Base-by-base conservation (phyloP, 2,797 vertebrate genomes). In the Macropus fuliginosus region DNA sequence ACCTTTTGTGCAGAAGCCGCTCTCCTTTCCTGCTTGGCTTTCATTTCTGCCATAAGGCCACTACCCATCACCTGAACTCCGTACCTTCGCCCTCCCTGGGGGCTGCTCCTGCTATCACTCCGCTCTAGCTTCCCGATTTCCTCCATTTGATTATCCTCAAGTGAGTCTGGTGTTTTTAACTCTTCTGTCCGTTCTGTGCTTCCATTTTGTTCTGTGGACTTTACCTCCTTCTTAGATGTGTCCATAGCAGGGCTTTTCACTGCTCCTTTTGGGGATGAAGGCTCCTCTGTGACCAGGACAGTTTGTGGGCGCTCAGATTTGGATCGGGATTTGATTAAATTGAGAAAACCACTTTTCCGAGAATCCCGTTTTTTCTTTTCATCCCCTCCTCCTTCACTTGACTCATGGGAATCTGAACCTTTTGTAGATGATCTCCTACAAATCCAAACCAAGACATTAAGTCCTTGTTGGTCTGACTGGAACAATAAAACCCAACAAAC, bases 1-100 rank as follows among this genome's bases (percentile, higher is more conserved):
- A 99, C 99, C 99, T 99, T 99, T 96, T 99, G 98, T 3, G 99
- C 98, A 50, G 97, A 98, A 0, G 99, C 99, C 0, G 99, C 99
- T 98, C 99, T 99, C 97, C 98, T 99, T 98, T 99, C 99, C 93
- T 99, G 99, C 98, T 99, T 99, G 97, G 99, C 99, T 97, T 99
- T 99, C 99, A 99, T 99, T 98, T 99, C 99, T 0, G 99, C 99
- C 11, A 99, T 98, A 54, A 99, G 98, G 10, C 99, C 99, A 0
- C 99, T 99, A 96, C 99, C 99, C 99, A 99, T 99, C 98, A 99
- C 99, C 98, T 99, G 99, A 93, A 99, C 98, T 0, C 99, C 99
- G 11, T 99, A 99, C 74, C 99, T 98, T 91, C 99, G 98, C 29
- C 99, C 99, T 1, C 99, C 99, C 97, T 99, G 99, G 0, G 99